These are phyloP conservation scores for Aporophyla nigra DNA, from an alignment of 2,888 invertebrate species.

Conservation along the genomic window DNA sequence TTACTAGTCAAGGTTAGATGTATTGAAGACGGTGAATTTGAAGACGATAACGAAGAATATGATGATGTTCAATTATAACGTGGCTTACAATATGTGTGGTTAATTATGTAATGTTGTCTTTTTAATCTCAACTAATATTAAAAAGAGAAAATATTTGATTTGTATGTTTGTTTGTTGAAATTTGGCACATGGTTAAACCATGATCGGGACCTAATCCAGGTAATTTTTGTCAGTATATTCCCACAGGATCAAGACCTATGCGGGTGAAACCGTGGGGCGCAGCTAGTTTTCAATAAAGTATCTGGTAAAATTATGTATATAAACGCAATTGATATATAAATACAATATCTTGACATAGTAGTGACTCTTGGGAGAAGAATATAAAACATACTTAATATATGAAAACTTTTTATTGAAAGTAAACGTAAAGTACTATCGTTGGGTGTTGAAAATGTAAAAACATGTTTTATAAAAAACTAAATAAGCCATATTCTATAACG, in stretches of 20 bases:
- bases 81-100: neutral
- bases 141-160: no score
- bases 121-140: neutral
- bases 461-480: conserved; percentile 49
- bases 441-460: conserved; percentile 46
- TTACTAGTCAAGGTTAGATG: conserved; percentile 84
- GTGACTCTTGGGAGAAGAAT: conserved; percentile 24
- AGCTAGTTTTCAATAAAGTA: conserved; percentile 41
- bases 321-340: neutral
- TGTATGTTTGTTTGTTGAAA: no score
- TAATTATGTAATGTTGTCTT: conserved; percentile 1
- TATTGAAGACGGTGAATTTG: conserved; percentile 65
- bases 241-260: no score
- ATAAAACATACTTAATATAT: conserved; percentile 23
- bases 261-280: no score
- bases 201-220: no score
- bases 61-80: conserved; percentile 1
- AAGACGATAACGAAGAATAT: conserved; percentile 1
- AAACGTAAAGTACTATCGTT: conserved; percentile 66
- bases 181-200: no score
- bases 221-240: no score
- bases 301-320: conserved; percentile 1
- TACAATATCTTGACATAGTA: neutral
- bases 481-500: conserved; percentile 46
- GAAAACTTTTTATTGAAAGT: conserved; percentile 69